A percentile compares a stretch with the other conserved stretches of the same genome.
Conservation (phyloP, 2,113 vertebrate genomes). For the Datnioides undecimradiatus region DNA sequence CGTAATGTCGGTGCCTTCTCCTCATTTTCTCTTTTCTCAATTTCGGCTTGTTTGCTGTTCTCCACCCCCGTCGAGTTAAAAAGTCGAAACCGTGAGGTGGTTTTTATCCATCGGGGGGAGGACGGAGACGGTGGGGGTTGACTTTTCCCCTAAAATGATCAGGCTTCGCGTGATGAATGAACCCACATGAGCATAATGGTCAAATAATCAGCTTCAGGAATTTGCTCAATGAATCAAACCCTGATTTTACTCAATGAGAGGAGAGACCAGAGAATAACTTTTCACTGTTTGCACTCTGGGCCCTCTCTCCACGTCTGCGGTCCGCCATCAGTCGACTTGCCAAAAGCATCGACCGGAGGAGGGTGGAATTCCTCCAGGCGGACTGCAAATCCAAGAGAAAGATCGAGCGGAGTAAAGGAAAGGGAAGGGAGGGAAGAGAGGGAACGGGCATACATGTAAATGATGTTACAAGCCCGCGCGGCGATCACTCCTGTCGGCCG, state of each 20-base stretch:
- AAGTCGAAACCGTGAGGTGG: constrained; percentile 30
- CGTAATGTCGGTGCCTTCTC: constrained; percentile 31
- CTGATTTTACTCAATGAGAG: constrained; percentile 34
- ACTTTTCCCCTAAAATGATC: constrained; percentile 14
- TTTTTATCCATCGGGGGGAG: constrained; percentile 36
- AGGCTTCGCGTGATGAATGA: constrained; percentile 45
- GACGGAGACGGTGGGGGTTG: too few species aligned
- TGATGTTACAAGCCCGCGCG: constrained; percentile 21
- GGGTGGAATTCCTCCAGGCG: constrained; percentile 50
- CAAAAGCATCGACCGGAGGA: constrained; percentile 51
- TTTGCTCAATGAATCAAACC: constrained; percentile 50
- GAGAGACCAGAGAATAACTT: constrained; percentile 48
- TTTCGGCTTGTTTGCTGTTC: constrained; percentile 36
- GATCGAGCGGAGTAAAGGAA: constrained; percentile 1
- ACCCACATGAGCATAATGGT: constrained; percentile 40
- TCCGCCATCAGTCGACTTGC: constrained; percentile 45
- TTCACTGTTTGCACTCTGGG: constrained; percentile 62
- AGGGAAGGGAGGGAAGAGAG: not conserved
- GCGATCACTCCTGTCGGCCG: not conserved
- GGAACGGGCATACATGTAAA: constrained; percentile 27
- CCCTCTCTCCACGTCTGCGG: constrained; percentile 39
- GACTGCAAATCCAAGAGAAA: constrained; percentile 36
- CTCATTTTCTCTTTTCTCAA: constrained; percentile 33
- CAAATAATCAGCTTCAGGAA: constrained; percentile 64
- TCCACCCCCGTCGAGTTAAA: constrained; percentile 35